Evolutionary conservation across 2,113 vertebrate genomes (phyloP).

Genomic region (Ictalurus furcatus): DNA sequence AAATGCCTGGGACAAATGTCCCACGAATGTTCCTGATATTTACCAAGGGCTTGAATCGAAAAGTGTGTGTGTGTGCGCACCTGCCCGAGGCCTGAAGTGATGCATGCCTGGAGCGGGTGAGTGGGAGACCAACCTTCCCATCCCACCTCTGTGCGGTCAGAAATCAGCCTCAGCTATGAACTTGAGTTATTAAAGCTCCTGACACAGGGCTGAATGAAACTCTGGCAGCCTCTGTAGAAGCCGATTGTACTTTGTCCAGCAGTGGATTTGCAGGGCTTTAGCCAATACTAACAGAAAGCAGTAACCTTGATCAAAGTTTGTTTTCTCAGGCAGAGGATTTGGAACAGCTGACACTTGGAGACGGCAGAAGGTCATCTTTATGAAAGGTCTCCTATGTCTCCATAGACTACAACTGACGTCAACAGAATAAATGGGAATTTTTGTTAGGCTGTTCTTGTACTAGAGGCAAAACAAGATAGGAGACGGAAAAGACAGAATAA

Average conservation of each 20-base stretch:
- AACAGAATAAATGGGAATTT: conserved; percentile 9
- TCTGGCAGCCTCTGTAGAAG: not conserved
- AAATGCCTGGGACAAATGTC: conserved; percentile 28
- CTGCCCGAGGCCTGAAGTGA: not conserved
- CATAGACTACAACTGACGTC: conserved; percentile 12
- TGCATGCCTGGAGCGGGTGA: not conserved
- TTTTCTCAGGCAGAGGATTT: conserved; percentile 40
- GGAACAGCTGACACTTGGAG: conserved; percentile 34
- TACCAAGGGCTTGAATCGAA: conserved; percentile 38
- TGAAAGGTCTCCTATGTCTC: conserved; percentile 39
- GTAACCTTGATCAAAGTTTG: conserved; percentile 55
- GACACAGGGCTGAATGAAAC: not conserved
- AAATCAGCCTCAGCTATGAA: not conserved
- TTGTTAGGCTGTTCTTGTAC: conserved; percentile 7
- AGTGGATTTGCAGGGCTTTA: conserved; percentile 31
- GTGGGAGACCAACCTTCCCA: conserved; percentile 1
- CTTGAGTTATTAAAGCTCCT: not conserved
- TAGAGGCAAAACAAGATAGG: not conserved
- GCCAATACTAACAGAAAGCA: conserved; percentile 38
- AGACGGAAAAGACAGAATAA: not conserved
- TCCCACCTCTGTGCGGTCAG: not conserved
- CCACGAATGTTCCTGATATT: conserved; percentile 28
- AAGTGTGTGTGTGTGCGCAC: not conserved
- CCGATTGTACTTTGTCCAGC: not conserved
- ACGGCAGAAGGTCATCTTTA: conserved; percentile 40